Evolutionary conservation across 2,797 vertebrate genomes (phyloP).

Genomic region (Pterois miles): DNA sequence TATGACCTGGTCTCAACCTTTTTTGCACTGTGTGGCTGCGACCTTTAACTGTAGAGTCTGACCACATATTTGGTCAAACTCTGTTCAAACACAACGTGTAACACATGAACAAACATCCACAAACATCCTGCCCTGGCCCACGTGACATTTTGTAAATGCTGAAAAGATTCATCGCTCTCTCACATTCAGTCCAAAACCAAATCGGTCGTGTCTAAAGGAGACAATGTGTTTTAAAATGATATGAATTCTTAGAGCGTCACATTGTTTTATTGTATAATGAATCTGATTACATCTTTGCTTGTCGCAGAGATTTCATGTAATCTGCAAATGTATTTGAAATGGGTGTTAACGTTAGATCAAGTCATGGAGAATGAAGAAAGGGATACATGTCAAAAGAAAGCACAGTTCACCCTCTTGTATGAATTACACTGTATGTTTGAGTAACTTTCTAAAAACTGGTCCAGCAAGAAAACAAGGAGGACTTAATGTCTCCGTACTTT

Average conservation of each 20-base stretch:
- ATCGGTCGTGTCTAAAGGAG: neutral
- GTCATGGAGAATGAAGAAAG: neutral
- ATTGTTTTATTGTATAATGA: neutral
- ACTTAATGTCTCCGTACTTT: neutral
- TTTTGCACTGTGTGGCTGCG: neutral
- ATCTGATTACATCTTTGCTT: neutral
- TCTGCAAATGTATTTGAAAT: neutral
- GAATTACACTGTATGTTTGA: neutral
- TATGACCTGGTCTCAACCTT: neutral
- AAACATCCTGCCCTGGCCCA: constrained; percentile 3
- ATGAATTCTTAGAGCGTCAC: neutral
- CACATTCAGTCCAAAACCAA: neutral
- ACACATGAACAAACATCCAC: constrained; percentile 42
- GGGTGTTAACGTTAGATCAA: neutral
- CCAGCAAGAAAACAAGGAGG: neutral
- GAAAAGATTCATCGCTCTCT: neutral
- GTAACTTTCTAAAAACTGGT: neutral
- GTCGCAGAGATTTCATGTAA: neutral
- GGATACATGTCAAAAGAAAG: constrained; percentile 3
- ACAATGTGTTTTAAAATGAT: neutral
- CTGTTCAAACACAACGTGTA: constrained; percentile 53
- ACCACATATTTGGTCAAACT: constrained; percentile 45
- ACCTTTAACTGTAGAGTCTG: constrained; percentile 43
- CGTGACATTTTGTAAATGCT: neutral
- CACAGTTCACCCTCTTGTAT: neutral